Conservation (phyloP, 2,888 invertebrate species). For the Lasioglossum malachurum region DNA sequence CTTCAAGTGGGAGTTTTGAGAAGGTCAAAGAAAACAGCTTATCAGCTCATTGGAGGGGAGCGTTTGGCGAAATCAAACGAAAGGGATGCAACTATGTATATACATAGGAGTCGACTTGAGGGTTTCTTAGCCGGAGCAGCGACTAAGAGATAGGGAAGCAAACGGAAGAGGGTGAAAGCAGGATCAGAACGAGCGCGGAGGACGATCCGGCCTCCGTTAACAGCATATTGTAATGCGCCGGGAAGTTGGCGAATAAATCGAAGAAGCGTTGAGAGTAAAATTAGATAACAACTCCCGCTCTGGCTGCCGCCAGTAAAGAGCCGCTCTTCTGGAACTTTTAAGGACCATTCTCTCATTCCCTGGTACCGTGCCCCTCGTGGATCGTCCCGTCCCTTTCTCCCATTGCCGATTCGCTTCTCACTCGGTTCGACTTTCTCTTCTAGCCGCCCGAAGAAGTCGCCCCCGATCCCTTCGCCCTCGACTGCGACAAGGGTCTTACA, state of each 20-base stretch:
- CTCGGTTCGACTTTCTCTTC: slow-evolving; percentile 46
- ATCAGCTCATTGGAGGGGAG: slow-evolving; percentile 34
- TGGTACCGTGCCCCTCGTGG: slow-evolving; percentile 58
- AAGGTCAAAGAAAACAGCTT: slow-evolving; percentile 43
- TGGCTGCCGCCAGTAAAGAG: slow-evolving; percentile 76
- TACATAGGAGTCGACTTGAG: slow-evolving; percentile 3
- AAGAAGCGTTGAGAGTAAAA: slow-evolving; percentile 85
- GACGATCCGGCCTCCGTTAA: slow-evolving; percentile 79
- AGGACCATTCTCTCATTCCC: slow-evolving; percentile 81
- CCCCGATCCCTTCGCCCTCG: slow-evolving; percentile 48
- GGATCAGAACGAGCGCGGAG: slow-evolving; percentile 56
- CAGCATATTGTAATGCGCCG: slow-evolving; percentile 85
- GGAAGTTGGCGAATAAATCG: slow-evolving; percentile 85
- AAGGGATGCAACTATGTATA: slow-evolving; percentile 34
- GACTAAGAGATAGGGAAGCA: slow-evolving; percentile 49
- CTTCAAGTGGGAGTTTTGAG: slow-evolving; percentile 7
- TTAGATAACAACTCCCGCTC: slow-evolving; percentile 84
- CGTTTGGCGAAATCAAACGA: slow-evolving; percentile 51
- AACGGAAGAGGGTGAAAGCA: slow-evolving; percentile 53
- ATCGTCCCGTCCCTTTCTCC: slow-evolving; percentile 26
- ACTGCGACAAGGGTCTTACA: slow-evolving; percentile 61
- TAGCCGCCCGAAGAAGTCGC: slow-evolving; percentile 27
- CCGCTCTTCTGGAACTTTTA: slow-evolving; percentile 81
- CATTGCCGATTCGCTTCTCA: slow-evolving; percentile 14
- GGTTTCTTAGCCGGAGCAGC: slow-evolving; percentile 42